phyloP scores from a whole-genome alignment of 2,113 vertebrate species.

The Saccopteryx bilineata region DNA sequence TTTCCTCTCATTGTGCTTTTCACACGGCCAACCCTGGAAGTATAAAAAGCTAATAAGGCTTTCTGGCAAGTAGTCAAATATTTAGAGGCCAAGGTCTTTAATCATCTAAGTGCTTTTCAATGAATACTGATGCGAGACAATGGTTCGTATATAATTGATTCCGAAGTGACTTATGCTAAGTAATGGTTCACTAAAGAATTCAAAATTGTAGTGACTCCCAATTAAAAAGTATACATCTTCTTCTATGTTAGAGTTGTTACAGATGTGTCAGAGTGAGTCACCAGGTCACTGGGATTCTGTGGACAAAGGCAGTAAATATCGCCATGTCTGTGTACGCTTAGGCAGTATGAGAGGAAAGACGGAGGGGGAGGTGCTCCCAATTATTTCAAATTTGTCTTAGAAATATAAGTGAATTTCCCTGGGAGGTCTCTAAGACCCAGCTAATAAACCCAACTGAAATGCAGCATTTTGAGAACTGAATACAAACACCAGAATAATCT shows the following conservation, averaged over 20 bases:
- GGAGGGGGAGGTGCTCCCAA: background rate
- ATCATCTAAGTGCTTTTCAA: slow-evolving; percentile 76
- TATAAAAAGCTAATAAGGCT: slow-evolving; percentile 65
- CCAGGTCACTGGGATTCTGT: background rate
- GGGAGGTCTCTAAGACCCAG: background rate
- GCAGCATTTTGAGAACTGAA: background rate
- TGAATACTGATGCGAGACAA: slow-evolving; percentile 79
- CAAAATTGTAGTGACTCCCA: slow-evolving; percentile 49
- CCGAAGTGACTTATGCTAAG: slow-evolving; percentile 77
- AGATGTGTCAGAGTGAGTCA: slow-evolving; percentile 31
- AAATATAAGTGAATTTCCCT: background rate
- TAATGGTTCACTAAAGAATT: slow-evolving; percentile 55
- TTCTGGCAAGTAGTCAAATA: slow-evolving; percentile 76
- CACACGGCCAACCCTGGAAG: slow-evolving; percentile 4
- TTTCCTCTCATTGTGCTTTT: slow-evolving; percentile 59
- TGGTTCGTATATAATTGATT: slow-evolving; percentile 81
- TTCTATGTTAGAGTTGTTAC: slow-evolving; percentile 51
- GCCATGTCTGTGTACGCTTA: background rate
- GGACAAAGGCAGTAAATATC: background rate
- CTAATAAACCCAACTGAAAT: background rate
- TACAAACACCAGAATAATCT: background rate
- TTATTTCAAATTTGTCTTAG: slow-evolving; percentile 36
- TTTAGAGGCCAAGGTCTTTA: slow-evolving; percentile 79
- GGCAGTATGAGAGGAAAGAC: background rate
- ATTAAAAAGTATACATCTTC: slow-evolving; percentile 66